Conservation (phyloP, 2,888 invertebrate species). For the Diabrotica balteata region DNA sequence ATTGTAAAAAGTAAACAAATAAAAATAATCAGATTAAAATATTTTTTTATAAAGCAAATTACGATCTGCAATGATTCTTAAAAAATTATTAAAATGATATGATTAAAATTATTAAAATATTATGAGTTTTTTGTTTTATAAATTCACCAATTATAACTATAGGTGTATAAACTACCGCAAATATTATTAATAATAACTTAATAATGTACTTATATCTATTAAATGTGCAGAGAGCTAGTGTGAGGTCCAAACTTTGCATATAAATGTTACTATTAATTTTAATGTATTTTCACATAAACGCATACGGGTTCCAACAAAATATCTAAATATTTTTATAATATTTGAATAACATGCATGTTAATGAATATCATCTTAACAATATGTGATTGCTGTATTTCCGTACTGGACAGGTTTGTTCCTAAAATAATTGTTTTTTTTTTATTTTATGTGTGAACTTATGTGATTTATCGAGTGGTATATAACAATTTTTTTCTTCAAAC, state of each 20-base stretch:
- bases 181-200: neutral
- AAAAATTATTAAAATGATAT: too few species aligned
- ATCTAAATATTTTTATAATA: conserved; percentile 23
- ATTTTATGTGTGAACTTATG: too few species aligned
- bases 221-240: conserved; percentile 25
- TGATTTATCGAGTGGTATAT: too few species aligned
- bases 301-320: conserved; percentile 20
- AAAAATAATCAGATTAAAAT: too few species aligned
- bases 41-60: too few species aligned
- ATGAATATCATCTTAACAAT: too few species aligned
- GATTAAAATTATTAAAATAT: too few species aligned
- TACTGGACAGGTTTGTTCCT: neutral
- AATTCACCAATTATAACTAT: neutral
- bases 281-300: conserved; percentile 1
- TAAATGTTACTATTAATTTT: conserved; percentile 4
- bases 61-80: too few species aligned
- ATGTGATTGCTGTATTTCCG: neutral
- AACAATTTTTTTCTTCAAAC: too few species aligned
- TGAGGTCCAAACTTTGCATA: conserved; percentile 19
- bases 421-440: neutral
- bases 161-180: too few species aligned
- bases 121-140: neutral
- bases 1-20: too few species aligned
- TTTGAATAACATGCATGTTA: conserved; percentile 1
- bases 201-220: conserved; percentile 12